Evolutionary conservation across 2,113 vertebrate species (phyloP).

Genomic region (Serilophus lunatus): DNA sequence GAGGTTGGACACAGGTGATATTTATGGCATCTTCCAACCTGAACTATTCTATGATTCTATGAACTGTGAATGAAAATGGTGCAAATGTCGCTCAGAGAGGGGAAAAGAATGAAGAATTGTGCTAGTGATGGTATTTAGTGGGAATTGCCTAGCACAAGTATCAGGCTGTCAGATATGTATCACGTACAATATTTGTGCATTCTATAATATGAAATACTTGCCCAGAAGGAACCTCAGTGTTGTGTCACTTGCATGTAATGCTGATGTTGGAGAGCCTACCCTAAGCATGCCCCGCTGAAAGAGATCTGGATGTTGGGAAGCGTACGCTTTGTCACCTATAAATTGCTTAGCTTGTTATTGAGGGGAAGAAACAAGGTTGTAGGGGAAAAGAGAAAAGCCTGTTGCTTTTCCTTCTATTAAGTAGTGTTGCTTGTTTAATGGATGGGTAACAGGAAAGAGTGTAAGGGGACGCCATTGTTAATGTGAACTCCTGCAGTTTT

Average conservation of each 20-base stretch:
- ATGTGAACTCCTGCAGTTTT: conserved; percentile 74
- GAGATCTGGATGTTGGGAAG: neutral
- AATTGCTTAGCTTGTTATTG: conserved; percentile 57
- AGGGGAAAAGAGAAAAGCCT: conserved; percentile 16
- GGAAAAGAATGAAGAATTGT: neutral
- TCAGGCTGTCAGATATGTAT: neutral
- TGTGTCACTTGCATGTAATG: neutral
- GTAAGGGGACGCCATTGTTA: conserved; percentile 70
- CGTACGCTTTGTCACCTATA: conserved; percentile 52
- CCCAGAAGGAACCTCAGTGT: neutral
- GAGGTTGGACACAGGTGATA: neutral
- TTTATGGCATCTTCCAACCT: neutral
- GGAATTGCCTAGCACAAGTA: neutral
- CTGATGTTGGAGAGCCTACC: neutral
- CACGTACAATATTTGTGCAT: neutral
- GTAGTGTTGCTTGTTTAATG: conserved; percentile 67
- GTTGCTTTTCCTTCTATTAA: conserved; percentile 61
- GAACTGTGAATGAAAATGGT: neutral
- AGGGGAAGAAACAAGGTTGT: neutral
- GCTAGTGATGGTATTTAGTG: neutral
- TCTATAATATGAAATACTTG: neutral
- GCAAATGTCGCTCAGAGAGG: neutral
- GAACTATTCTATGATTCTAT: neutral
- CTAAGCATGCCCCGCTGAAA: neutral
- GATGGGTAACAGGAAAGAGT: conserved; percentile 74